Evolutionary conservation across 2,888 invertebrate species (phyloP), one percentile per base, ranked within the genome.

Genomic region (Campoplex nolae): DNA sequence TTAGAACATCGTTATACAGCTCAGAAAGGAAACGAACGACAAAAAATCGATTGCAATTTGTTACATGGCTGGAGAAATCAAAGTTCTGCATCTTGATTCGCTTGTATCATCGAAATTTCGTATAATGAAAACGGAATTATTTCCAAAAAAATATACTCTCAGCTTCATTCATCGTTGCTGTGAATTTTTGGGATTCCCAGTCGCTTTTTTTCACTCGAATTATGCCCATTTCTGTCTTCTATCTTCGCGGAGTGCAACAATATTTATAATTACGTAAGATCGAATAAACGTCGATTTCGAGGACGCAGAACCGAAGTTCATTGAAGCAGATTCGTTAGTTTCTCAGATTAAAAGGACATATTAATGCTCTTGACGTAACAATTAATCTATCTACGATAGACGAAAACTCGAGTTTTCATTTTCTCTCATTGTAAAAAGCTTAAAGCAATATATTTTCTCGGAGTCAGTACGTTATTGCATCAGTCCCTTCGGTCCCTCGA

Each of bases 401-500:
- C 74, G 70, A 79, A 79, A 77, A 70, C 71, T 51, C 28, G 45
- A 70, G 51, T 82, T 84, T 56, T 58, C 70, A 18, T 65, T 75
- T 13, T 42, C 48, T 42, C 58, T 77, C 35, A 16, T 78, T 35
- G 54, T 79, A 81, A 87, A 87, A 87, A 84, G 84, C 84, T 84
- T 87, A 75, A 68, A 81, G 78, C 86, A n/a, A 16, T 84, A 54
- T 75, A 58, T 82, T 86, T 83, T 86, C n/a, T 82, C 75, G 67
- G 78, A 76, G 74, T 87, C 87, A 79, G 84, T 87, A 87, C 78
- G 81, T 87, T 87, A 87, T 87, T 87, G 87, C 87, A 83, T 87
- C 86, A 87, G 86, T 84, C 86, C 86, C 86, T 87, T 87, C 87
- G 84, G 84, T 87, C 87, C 87, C 87, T 87, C 87, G 78, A 82